These are phyloP conservation scores for Limulus polyphemus DNA, from an alignment of 2,888 invertebrate species.

Conservation along the genomic window DNA sequence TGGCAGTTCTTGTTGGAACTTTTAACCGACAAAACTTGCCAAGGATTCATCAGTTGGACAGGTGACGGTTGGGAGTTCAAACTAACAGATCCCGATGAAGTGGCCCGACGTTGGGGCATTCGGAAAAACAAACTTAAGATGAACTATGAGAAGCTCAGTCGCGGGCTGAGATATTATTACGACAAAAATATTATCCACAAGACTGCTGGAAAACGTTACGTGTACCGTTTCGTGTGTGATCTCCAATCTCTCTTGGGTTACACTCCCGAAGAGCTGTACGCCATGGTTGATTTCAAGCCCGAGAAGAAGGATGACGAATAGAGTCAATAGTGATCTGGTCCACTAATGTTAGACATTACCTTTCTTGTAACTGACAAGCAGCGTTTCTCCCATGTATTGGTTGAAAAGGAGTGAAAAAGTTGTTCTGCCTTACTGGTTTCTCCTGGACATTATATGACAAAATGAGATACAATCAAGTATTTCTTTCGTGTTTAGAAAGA, in stretches of 20 bases:
- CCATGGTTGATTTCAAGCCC: constrained; percentile 87
- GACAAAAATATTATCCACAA: constrained; percentile 99
- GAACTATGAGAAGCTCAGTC: constrained; percentile 96
- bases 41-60: constrained; percentile 95
- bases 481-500: too few relatives aligned
- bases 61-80: constrained; percentile 99
- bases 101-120: constrained; percentile 85
- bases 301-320: constrained; percentile 84
- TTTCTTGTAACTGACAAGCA: too few relatives aligned
- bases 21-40: constrained; percentile 88
- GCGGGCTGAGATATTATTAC: constrained; percentile 93
- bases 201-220: constrained; percentile 96
- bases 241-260: constrained; percentile 88
- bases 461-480: too few relatives aligned
- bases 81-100: constrained; percentile 94
- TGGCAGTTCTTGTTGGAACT: constrained; percentile 96
- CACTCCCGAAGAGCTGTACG: constrained; percentile 88
- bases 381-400: too few relatives aligned
- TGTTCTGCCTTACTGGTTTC: too few relatives aligned
- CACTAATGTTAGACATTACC: too few relatives aligned
- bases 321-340: not conserved
- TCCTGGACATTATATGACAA: too few relatives aligned
- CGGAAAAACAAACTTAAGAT: constrained; percentile 87
- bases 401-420: too few relatives aligned
- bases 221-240: constrained; percentile 97